These are phyloP conservation scores for Chionoecetes opilio DNA, from an alignment of 1,140 invertebrate genomes.

Conservation along the genomic window DNA sequence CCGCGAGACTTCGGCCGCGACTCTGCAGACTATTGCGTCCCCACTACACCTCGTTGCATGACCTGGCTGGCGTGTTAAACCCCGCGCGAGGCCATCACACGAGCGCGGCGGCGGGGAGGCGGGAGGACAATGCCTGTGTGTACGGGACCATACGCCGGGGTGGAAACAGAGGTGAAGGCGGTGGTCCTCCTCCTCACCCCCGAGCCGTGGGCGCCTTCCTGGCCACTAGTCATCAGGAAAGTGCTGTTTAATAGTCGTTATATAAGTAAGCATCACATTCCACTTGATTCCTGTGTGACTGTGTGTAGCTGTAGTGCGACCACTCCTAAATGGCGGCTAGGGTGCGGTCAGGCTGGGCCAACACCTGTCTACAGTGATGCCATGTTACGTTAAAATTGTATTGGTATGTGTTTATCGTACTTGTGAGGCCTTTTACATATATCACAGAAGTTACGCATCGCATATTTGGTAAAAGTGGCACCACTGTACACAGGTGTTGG, in stretches of 20 bases:
- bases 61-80: constrained; percentile 62
- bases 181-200: constrained; percentile 59
- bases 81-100: constrained; percentile 56
- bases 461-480: no score
- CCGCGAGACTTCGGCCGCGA: constrained; percentile 32
- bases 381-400: no score
- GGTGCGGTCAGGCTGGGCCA: not conserved
- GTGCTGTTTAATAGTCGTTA: constrained; percentile 56
- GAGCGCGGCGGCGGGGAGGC: not conserved
- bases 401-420: no score
- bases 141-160: constrained; percentile 67
- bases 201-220: constrained; percentile 68
- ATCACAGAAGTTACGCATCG: no score
- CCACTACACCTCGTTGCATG: constrained; percentile 65
- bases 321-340: not conserved
- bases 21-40: constrained; percentile 37
- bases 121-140: constrained; percentile 57
- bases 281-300: not conserved
- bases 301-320: not conserved
- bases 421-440: no score
- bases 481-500: no score
- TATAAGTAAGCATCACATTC: no score
- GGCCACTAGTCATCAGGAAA: constrained; percentile 70
- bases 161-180: constrained; percentile 34
- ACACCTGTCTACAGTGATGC: not conserved